These are phyloP conservation scores for Drosophila pectinifera DNA, from an alignment of 1,140 invertebrate species.

Conservation along the genomic window DNA sequence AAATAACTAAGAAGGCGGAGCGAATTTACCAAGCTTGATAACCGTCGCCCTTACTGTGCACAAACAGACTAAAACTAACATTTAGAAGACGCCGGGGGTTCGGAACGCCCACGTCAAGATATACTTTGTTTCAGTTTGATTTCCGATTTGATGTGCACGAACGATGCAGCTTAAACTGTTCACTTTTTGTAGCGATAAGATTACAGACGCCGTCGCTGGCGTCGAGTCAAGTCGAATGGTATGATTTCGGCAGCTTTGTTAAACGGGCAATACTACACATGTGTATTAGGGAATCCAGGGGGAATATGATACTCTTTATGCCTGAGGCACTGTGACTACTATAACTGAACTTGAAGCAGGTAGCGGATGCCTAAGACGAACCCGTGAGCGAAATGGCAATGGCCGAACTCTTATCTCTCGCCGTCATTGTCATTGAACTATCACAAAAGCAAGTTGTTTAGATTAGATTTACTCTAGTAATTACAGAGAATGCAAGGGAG, in stretches of 20 bases:
- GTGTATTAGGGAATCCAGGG: conserved; percentile 32
- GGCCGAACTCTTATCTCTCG: conserved; percentile 31
- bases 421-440: conserved; percentile 46
- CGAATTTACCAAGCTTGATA: conserved; percentile 26
- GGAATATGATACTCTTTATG: conserved; percentile 1
- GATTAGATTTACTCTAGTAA: conserved; percentile 39
- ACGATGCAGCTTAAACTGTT: conserved; percentile 80
- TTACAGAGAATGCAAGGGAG: neutral
- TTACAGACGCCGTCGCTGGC: conserved; percentile 33
- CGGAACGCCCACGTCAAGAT: conserved; percentile 43
- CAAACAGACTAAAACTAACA: conserved; percentile 54
- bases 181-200: conserved; percentile 69
- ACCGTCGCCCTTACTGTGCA: conserved; percentile 49
- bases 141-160: conserved; percentile 66
- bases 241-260: conserved; percentile 38
- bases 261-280: conserved; percentile 50
- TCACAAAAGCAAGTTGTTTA: conserved; percentile 25
- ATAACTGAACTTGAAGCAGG: conserved; percentile 10
- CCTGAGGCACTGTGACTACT: neutral
- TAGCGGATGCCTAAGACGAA: conserved; percentile 15
- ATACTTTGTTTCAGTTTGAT: conserved; percentile 43
- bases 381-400: conserved; percentile 3
- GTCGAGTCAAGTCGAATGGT: neutral
- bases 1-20: neutral
- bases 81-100: conserved; percentile 12